phyloP scores from a whole-genome alignment of 2,113 vertebrate genomes.

The Motacilla alba region DNA sequence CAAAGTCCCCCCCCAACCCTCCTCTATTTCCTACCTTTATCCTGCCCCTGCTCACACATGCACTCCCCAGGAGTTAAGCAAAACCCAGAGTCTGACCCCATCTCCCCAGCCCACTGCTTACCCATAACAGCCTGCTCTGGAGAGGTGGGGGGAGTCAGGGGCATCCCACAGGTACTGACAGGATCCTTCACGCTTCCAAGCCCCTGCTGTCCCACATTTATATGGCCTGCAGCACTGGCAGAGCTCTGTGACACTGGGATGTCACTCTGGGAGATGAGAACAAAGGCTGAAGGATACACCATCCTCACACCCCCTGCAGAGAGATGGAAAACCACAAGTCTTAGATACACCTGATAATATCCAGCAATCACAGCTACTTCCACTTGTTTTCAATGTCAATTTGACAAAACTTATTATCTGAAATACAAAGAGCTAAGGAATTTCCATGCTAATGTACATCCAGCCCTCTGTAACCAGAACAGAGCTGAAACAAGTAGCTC shows the following conservation, averaged over 20 bases:
- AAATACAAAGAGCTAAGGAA: neutral
- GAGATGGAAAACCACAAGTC: neutral
- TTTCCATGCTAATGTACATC: neutral
- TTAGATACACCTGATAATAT: neutral
- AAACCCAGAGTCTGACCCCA: neutral
- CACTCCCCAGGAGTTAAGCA: neutral
- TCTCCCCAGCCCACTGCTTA: slow-evolving; percentile 31
- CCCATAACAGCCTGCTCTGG: slow-evolving; percentile 89
- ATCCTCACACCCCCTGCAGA: slow-evolving; percentile 91
- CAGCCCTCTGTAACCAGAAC: neutral
- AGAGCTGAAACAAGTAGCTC: slow-evolving; percentile 7
- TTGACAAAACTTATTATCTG: neutral
- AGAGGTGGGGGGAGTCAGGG: slow-evolving; percentile 93
- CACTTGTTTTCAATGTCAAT: neutral
- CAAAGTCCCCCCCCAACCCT: neutral
- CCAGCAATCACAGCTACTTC: neutral
- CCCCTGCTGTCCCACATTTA: slow-evolving; percentile 69
- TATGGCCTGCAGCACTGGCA: slow-evolving; percentile 73
- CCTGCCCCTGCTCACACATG: neutral
- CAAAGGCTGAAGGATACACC: slow-evolving; percentile 95
- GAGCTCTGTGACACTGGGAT: slow-evolving; percentile 84
- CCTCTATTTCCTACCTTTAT: neutral
- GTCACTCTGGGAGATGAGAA: slow-evolving; percentile 93
- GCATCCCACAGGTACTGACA: slow-evolving; percentile 86
- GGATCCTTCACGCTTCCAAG: slow-evolving; percentile 84